These are phyloP conservation scores for Thymelicus acteon DNA, from an alignment of 2,888 invertebrate genomes.

Conservation along the genomic window DNA sequence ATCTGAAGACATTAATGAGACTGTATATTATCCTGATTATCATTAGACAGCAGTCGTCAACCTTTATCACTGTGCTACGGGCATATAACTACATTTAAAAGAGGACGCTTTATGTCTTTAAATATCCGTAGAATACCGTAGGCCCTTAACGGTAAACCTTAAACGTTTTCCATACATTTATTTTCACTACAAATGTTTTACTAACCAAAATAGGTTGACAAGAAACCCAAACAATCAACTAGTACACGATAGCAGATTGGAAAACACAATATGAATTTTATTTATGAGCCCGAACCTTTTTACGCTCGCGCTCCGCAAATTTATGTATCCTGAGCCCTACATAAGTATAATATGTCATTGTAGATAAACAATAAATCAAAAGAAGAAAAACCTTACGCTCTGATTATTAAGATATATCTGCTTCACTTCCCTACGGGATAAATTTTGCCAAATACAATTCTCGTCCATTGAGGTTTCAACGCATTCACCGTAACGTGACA, in stretches of 20 bases:
- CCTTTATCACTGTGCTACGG: too few species aligned
- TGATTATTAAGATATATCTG: constrained; percentile 19
- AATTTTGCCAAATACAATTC: constrained; percentile 3
- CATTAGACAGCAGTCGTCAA: too few species aligned
- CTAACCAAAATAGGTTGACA: too few species aligned
- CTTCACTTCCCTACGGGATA: constrained; percentile 6
- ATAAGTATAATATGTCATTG: constrained; percentile 19
- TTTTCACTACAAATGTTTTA: too few species aligned
- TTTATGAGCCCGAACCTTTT: constrained; percentile 6
- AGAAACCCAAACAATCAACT: neutral
- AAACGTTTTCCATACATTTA: too few species aligned
- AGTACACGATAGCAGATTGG: neutral
- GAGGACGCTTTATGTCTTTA: too few species aligned
- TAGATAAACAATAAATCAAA: constrained; percentile 28
- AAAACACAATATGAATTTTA: constrained; percentile 14
- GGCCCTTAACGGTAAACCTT: too few species aligned
- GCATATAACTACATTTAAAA: too few species aligned
- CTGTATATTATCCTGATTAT: too few species aligned
- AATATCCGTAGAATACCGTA: too few species aligned
- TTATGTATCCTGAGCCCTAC: constrained; percentile 12
- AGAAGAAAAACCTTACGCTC: constrained; percentile 7
- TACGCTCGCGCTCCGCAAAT: constrained; percentile 11
- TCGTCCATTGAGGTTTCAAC: constrained; percentile 4
- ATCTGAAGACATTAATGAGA: too few species aligned
- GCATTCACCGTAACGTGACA: constrained; percentile 5